These are phyloP conservation scores for Proales similis DNA, from an alignment of 1,140 invertebrate genomes.

Conservation along the genomic window DNA sequence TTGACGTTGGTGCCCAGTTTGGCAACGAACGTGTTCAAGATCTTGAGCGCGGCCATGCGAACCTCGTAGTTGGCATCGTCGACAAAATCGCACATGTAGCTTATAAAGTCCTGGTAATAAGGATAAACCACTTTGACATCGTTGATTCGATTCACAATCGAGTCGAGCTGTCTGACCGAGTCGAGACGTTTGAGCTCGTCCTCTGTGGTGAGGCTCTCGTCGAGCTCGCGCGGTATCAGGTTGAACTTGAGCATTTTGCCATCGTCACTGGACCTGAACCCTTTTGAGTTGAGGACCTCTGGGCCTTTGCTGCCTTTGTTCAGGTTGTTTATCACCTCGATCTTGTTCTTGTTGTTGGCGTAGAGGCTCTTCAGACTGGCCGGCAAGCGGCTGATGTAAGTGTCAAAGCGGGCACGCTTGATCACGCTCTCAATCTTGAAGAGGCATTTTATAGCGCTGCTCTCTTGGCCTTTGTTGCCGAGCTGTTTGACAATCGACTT, in stretches of 20 bases:
- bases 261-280: neutral
- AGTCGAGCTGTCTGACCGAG: constrained; percentile 49
- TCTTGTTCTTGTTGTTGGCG: constrained; percentile 40
- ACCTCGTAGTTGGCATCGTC: constrained; percentile 60
- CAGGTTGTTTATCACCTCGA: neutral
- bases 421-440: constrained; percentile 9
- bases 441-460: constrained; percentile 15
- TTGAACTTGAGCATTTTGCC: constrained; percentile 43
- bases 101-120: constrained; percentile 60
- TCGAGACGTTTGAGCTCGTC: constrained; percentile 48
- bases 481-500: constrained; percentile 47
- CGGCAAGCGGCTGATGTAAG: constrained; percentile 40
- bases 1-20: constrained; percentile 45
- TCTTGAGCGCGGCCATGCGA: constrained; percentile 57
- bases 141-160: constrained; percentile 43
- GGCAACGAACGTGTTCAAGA: constrained; percentile 53
- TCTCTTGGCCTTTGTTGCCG: neutral
- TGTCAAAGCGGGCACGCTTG: constrained; percentile 38
- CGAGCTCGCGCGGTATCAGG: constrained; percentile 49
- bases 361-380: constrained; percentile 44
- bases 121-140: constrained; percentile 55
- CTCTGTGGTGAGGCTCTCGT: constrained; percentile 48
- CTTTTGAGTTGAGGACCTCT: constrained; percentile 43
- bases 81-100: constrained; percentile 57
- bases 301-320: constrained; percentile 38